Evolutionary conservation across 2,888 invertebrate genomes (phyloP).

Genomic region (Rhingia campestris): DNA sequence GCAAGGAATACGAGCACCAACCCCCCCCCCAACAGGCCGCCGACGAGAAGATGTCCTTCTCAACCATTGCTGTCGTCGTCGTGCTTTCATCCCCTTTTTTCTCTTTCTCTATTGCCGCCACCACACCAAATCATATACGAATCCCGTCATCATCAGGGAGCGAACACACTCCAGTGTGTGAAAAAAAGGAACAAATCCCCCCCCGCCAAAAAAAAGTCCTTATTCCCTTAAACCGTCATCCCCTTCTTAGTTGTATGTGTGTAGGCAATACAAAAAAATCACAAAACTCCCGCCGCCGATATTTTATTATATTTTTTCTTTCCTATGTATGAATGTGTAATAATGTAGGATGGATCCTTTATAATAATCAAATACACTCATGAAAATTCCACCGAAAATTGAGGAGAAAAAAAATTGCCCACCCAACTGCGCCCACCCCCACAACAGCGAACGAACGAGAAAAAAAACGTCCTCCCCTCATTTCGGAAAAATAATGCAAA

Average conservation of each 20-base stretch:
- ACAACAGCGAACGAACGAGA: conserved; percentile 33
- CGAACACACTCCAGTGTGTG: conserved; percentile 62
- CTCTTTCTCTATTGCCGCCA: conserved; percentile 53
- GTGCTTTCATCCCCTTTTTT: conserved; percentile 71
- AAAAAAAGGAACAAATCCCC: conserved; percentile 46
- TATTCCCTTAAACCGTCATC: conserved; percentile 62
- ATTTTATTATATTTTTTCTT: conserved; percentile 71
- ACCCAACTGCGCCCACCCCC: conserved; percentile 20
- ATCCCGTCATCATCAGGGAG: conserved; percentile 59
- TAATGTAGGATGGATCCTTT: conserved; percentile 73
- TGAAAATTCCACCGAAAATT: conserved; percentile 72
- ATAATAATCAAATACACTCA: conserved; percentile 74
- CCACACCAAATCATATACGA: conserved; percentile 68
- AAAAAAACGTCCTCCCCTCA: conserved; percentile 53
- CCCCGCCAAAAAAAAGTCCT: conserved; percentile 60
- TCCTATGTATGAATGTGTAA: conserved; percentile 73
- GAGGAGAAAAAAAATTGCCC: conserved; percentile 59
- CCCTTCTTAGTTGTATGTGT: conserved; percentile 34
- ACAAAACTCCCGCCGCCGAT: conserved; percentile 64
- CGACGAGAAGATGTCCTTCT: conserved; percentile 73
- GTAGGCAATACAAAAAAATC: conserved; percentile 23
- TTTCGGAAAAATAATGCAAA: conserved; percentile 51
- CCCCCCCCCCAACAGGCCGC: conserved; percentile 46
- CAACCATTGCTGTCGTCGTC: conserved; percentile 59
- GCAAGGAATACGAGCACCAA: conserved; percentile 55